phyloP scores from a whole-genome alignment of 2,797 vertebrate genomes.

The Rhabdophis nuchalis region DNA sequence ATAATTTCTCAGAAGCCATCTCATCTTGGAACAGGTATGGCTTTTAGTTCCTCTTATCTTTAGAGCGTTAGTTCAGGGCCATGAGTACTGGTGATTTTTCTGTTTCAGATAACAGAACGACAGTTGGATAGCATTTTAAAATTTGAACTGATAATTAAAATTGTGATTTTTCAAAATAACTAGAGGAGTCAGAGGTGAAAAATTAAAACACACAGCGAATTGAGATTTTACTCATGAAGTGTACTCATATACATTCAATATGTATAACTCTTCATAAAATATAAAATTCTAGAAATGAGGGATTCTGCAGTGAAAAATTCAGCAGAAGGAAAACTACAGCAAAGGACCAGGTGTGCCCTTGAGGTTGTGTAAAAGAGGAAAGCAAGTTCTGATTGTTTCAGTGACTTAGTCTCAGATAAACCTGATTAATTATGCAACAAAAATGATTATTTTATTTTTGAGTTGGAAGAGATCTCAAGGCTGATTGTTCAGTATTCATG shows the following conservation, averaged over 20 bases:
- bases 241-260: not conserved
- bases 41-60: not conserved
- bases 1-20: slow-evolving; percentile 86
- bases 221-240: not conserved
- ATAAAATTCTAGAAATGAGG: not conserved
- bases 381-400: not conserved
- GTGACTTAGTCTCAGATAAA: not conserved
- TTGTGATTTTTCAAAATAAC: not conserved
- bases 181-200: not conserved
- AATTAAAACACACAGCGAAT: not conserved
- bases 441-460: not conserved
- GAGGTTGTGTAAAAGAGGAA: not conserved
- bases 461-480: not conserved
- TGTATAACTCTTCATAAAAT: not conserved
- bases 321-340: not conserved
- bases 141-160: not conserved
- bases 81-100: not conserved
- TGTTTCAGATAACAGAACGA: not conserved
- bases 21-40: slow-evolving; percentile 86
- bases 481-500: not conserved
- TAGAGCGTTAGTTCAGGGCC: not conserved
- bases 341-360: not conserved
- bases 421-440: not conserved
- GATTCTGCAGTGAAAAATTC: not conserved
- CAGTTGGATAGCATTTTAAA: not conserved